Conservation (phyloP, 1,140 invertebrate species). For the Euwallacea similis region DNA sequence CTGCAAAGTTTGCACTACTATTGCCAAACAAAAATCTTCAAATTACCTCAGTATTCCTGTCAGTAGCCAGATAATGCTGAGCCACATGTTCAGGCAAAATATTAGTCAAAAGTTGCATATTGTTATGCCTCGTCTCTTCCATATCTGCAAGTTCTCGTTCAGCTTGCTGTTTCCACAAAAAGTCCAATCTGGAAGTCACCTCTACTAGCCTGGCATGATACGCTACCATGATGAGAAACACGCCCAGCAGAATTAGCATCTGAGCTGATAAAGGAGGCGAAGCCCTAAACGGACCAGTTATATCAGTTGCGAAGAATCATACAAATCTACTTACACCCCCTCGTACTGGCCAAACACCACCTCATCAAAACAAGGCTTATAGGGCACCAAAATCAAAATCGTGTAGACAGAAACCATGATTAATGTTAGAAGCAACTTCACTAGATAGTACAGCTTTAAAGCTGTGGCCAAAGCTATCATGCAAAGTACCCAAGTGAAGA, state of each 20-base stretch:
- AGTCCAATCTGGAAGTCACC: constrained; percentile 87
- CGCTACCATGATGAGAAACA: constrained; percentile 85
- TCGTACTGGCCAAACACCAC: neutral
- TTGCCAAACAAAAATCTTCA: neutral
- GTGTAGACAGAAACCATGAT: constrained; percentile 74
- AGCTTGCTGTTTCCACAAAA: constrained; percentile 93
- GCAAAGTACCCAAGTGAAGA: constrained; percentile 92
- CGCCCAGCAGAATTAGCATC: constrained; percentile 77
- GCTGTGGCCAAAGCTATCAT: constrained; percentile 87
- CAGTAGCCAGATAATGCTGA: constrained; percentile 83
- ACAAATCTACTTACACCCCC: too few relatives aligned
- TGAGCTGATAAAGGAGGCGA: constrained; percentile 69
- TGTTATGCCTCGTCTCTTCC: constrained; percentile 83
- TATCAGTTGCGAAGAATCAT: too few relatives aligned
- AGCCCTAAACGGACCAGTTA: constrained; percentile 18
- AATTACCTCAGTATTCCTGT: constrained; percentile 70
- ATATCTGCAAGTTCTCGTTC: constrained; percentile 89
- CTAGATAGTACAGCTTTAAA: constrained; percentile 88
- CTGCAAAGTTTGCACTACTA: neutral
- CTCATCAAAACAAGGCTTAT: constrained; percentile 43
- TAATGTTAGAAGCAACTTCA: constrained; percentile 81
- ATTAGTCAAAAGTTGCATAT: constrained; percentile 85
- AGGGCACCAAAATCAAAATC: constrained; percentile 65
- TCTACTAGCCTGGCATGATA: constrained; percentile 91
- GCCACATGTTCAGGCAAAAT: constrained; percentile 97